Percentiles rank a stretch among this genome's conserved stretches.
Conservation (phyloP, 2,797 vertebrate species). For the Chaenodraco wilsoni region DNA sequence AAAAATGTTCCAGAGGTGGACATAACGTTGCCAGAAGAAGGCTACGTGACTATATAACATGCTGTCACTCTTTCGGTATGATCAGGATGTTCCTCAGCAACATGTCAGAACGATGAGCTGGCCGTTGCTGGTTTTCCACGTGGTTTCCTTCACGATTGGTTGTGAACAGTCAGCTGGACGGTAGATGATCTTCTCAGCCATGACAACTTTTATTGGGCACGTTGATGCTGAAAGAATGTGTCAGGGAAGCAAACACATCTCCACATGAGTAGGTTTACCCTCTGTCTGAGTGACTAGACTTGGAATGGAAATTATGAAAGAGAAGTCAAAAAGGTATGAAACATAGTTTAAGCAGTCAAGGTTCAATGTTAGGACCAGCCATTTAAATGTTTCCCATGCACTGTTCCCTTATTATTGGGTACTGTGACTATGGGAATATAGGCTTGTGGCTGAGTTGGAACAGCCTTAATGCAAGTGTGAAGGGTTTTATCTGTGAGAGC, state of each 20-base stretch:
- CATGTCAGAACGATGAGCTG: conserved; percentile 40
- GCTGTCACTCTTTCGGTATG: conserved; percentile 57
- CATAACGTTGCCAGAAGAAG: conserved; percentile 18
- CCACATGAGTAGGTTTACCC: conserved; percentile 50
- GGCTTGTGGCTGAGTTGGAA: background rate
- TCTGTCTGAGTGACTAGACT: conserved; percentile 18
- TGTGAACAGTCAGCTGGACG: conserved; percentile 59
- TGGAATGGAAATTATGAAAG: conserved; percentile 31
- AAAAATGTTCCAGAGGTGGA: conserved; percentile 37
- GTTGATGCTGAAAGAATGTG: conserved; percentile 28
- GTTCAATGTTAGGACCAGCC: background rate
- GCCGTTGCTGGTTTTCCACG: conserved; percentile 40
- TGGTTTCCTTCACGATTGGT: conserved; percentile 46
- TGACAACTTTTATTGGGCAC: conserved; percentile 36
- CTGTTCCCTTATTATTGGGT: background rate
- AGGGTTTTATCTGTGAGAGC: conserved; percentile 1
- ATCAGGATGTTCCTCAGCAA: conserved; percentile 57
- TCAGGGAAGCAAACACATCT: conserved; percentile 48
- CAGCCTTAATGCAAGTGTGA: background rate
- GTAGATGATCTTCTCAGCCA: conserved; percentile 41
- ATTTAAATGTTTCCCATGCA: conserved; percentile 2
- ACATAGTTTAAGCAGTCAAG: background rate
- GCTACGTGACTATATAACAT: conserved; percentile 45
- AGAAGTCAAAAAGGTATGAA: conserved; percentile 2
- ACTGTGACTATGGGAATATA: background rate